Percentiles rank a stretch among this genome's conserved stretches.
Evolutionary conservation across 2,797 vertebrate genomes (phyloP).

Genomic region (Bradypodion pumilum): DNA sequence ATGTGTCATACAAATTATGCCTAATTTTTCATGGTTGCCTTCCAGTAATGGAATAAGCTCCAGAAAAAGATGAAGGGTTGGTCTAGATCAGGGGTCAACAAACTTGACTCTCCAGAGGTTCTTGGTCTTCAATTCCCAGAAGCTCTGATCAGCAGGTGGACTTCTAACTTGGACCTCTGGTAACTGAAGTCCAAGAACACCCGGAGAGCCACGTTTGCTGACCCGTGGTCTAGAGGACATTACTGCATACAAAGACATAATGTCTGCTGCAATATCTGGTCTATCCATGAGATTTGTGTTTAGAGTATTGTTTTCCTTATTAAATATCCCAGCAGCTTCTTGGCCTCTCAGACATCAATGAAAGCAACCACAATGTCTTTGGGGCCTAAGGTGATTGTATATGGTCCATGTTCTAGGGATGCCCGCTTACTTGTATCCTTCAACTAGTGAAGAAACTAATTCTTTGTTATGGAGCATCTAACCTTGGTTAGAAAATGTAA

Average conservation of each 20-base stretch:
- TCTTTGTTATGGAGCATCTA: slow-evolving; percentile 11
- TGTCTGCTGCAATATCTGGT: not conserved
- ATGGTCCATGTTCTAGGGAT: not conserved
- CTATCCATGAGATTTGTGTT: not conserved
- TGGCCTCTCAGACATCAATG: slow-evolving; percentile 39
- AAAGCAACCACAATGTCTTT: slow-evolving; percentile 46
- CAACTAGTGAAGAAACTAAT: not conserved
- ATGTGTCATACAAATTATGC: slow-evolving; percentile 37
- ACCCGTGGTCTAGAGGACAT: too few species aligned
- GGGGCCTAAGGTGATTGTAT: not conserved
- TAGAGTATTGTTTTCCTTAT: slow-evolving; percentile 27
- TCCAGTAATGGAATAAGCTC: slow-evolving; percentile 20
- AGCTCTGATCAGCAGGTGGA: too few species aligned
- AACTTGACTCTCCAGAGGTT: too few species aligned
- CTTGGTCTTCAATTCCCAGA: too few species aligned
- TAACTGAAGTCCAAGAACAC: too few species aligned
- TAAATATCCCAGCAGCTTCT: not conserved
- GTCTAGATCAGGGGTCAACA: too few species aligned
- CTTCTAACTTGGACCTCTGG: too few species aligned
- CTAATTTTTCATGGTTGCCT: slow-evolving; percentile 28
- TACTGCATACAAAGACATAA: too few species aligned
- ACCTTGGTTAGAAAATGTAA: not conserved
- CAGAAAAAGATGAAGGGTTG: not conserved
- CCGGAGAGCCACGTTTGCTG: too few species aligned
- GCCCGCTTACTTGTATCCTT: slow-evolving; percentile 18